These are phyloP conservation scores for Vulpes lagopus DNA, from an alignment of 2,113 vertebrate genomes.

Conservation along the genomic window DNA sequence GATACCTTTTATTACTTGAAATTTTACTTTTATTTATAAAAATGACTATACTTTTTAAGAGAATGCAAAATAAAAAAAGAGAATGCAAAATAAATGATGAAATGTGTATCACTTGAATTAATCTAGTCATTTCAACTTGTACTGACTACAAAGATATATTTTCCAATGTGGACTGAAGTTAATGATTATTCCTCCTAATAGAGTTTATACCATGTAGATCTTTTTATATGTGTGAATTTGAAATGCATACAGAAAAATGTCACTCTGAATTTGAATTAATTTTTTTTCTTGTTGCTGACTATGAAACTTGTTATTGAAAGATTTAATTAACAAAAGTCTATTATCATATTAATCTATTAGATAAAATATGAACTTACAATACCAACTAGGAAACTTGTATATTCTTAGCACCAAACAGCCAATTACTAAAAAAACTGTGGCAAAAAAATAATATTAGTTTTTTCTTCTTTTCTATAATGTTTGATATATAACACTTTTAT, in stretches of 20 bases:
- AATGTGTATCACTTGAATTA: neutral
- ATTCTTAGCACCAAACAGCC: neutral
- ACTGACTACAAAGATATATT: neutral
- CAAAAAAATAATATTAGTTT: neutral
- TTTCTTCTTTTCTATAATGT: neutral
- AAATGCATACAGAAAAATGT: neutral
- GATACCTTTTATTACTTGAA: neutral
- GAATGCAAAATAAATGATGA: neutral
- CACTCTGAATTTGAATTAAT: neutral
- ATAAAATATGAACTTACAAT: conserved; percentile 18
- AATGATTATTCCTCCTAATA: neutral
- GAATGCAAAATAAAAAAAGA: neutral
- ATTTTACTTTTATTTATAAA: conserved; percentile 12
- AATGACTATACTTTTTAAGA: neutral
- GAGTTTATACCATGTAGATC: neutral
- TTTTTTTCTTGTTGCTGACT: neutral
- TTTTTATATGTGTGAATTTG: neutral
- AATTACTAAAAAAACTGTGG: neutral
- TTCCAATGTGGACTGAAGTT: neutral
- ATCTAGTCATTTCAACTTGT: neutral
- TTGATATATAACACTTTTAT: conserved; percentile 18
- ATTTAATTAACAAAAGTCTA: neutral
- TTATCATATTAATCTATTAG: neutral
- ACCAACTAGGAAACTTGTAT: neutral
- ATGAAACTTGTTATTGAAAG: neutral